These are phyloP conservation scores for Amazona ochrocephala DNA, from an alignment of 2,797 vertebrate species.

Conservation along the genomic window DNA sequence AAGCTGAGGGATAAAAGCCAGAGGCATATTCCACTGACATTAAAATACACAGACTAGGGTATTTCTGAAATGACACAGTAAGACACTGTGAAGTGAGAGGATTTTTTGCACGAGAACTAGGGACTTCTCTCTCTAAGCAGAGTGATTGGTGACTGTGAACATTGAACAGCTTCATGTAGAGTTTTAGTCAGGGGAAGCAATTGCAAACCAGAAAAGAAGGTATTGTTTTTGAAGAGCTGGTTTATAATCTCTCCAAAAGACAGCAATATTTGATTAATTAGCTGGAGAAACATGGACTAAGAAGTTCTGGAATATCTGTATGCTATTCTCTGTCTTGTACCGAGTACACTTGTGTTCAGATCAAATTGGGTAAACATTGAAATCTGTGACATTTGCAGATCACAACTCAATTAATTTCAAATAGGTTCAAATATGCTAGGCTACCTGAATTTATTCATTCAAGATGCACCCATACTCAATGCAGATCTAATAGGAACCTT, in stretches of 20 bases:
- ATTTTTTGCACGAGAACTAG: background rate
- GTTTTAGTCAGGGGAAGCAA: background rate
- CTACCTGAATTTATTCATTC: background rate
- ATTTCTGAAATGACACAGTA: slow-evolving; percentile 8
- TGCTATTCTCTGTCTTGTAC: background rate
- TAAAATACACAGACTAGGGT: slow-evolving; percentile 6
- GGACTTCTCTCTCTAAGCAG: background rate
- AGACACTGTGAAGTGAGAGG: background rate
- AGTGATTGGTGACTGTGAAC: background rate
- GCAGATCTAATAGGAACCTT: background rate
- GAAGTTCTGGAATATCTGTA: background rate
- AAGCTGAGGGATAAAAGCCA: background rate
- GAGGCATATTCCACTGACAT: slow-evolving; percentile 13
- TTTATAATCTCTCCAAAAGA: background rate
- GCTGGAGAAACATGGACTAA: background rate
- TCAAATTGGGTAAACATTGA: background rate
- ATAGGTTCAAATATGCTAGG: background rate
- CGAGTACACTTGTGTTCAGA: background rate
- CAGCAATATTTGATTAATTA: background rate
- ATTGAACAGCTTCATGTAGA: background rate
- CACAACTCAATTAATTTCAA: background rate
- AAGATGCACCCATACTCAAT: background rate
- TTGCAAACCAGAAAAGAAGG: background rate
- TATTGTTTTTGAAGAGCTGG: background rate
- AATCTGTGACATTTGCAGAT: background rate